A percentile compares a stretch with the other conserved stretches of the same genome.
phyloP scores from a whole-genome alignment of 2,888 invertebrate genomes.

The Meiosimyza platycephala region DNA sequence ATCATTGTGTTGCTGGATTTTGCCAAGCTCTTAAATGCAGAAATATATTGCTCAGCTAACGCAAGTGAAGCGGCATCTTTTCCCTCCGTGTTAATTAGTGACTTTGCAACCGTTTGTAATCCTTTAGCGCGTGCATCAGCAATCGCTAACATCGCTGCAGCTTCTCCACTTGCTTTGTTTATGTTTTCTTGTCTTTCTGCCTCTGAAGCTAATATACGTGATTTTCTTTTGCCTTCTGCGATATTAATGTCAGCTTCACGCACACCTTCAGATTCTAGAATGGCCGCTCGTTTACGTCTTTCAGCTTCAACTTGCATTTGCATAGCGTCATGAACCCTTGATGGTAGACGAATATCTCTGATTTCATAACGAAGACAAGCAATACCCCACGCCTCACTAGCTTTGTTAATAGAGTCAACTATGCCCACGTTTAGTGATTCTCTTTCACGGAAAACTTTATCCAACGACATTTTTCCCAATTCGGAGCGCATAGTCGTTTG shows the following conservation, averaged over 20 bases:
- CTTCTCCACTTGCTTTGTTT: slow-evolving; percentile 93
- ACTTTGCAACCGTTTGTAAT: slow-evolving; percentile 80
- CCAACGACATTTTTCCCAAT: slow-evolving; percentile 95
- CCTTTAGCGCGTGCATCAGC: slow-evolving; percentile 92
- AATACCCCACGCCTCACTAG: slow-evolving; percentile 98
- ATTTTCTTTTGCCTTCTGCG: slow-evolving; percentile 93
- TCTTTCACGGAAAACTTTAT: slow-evolving; percentile 96
- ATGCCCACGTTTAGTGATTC: slow-evolving; percentile 95
- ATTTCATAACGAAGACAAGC: slow-evolving; percentile 96
- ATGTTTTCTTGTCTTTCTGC: slow-evolving; percentile 94
- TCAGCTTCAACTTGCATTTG: slow-evolving; percentile 99
- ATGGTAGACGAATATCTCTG: slow-evolving; percentile 78
- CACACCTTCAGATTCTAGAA: slow-evolving; percentile 96
- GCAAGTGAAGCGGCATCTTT: slow-evolving; percentile 90
- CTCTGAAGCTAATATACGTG: slow-evolving; percentile 90
- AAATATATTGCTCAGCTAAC: slow-evolving; percentile 95
- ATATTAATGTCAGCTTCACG: slow-evolving; percentile 95
- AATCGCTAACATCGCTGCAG: slow-evolving; percentile 89
- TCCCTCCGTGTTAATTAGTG: slow-evolving; percentile 70
- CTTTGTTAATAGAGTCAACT: slow-evolving; percentile 97
- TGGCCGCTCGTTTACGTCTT: slow-evolving; percentile 93
- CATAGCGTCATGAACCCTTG: slow-evolving; percentile 97
- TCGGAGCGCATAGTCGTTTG: slow-evolving; percentile 99
- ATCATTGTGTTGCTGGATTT: slow-evolving; percentile 94
- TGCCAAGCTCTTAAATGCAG: slow-evolving; percentile 93